These are phyloP conservation scores for Gopherus flavomarginatus DNA, from an alignment of 2,113 vertebrate genomes.

Conservation along the genomic window DNA sequence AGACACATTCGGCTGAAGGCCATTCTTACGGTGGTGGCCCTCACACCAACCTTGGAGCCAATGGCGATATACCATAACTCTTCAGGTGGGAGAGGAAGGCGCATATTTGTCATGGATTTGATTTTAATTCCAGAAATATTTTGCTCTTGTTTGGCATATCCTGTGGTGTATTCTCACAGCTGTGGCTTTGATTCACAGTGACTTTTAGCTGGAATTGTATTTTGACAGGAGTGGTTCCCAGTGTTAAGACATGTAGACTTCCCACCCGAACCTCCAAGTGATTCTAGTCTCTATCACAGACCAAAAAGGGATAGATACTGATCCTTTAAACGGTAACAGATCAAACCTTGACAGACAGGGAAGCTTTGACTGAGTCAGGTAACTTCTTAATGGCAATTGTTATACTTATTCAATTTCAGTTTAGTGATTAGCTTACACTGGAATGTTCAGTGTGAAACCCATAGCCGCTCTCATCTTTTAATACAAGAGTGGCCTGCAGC, in stretches of 20 bases:
- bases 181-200: slow-evolving; percentile 33
- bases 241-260: not conserved
- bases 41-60: no score
- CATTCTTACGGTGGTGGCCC: no score
- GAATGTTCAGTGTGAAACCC: not conserved
- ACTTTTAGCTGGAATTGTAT: slow-evolving; percentile 16
- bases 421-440: not conserved
- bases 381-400: not conserved
- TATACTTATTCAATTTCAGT: not conserved
- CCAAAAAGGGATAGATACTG: not conserved
- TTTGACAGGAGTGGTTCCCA: not conserved
- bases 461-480: not conserved
- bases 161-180: not conserved
- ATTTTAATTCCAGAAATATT: not conserved
- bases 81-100: not conserved
- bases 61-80: not conserved
- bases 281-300: not conserved
- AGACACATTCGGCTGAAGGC: no score
- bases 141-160: slow-evolving; percentile 18
- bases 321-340: not conserved
- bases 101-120: not conserved
- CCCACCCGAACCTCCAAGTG: not conserved
- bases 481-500: fast-evolving
- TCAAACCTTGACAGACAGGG: not conserved
- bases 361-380: not conserved